These are phyloP conservation scores for Formicarius rufipectus DNA, from an alignment of 2,113 vertebrate genomes.

Conservation along the genomic window DNA sequence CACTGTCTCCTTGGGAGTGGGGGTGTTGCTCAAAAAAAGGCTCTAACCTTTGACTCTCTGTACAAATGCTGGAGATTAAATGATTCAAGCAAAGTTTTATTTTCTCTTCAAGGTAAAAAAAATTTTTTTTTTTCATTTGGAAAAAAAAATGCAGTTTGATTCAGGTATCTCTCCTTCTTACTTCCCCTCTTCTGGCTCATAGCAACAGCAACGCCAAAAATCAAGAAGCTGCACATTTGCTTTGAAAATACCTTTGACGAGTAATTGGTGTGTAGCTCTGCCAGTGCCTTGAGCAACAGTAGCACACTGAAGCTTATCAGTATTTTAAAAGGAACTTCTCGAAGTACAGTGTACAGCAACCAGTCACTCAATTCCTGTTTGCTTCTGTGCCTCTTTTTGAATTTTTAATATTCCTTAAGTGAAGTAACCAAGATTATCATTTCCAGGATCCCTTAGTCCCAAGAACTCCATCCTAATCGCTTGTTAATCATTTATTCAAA, in stretches of 20 bases:
- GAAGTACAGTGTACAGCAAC: background rate
- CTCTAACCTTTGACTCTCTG: background rate
- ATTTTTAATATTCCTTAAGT: background rate
- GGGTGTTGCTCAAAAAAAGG: background rate
- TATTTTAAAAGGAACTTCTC: background rate
- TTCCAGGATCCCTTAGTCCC: background rate
- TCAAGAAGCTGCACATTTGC: background rate
- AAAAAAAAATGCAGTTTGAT: background rate
- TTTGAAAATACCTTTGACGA: conserved; percentile 7
- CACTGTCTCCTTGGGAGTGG: background rate
- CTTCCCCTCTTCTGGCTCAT: background rate
- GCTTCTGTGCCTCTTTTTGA: background rate
- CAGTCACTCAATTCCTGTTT: background rate
- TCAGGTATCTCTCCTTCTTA: background rate
- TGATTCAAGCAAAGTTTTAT: background rate
- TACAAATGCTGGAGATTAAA: background rate
- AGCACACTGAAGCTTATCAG: background rate
- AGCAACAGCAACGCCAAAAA: background rate
- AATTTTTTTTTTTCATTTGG: background rate
- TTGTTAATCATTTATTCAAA: background rate
- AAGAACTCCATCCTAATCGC: background rate
- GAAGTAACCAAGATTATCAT: background rate
- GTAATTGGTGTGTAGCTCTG: background rate
- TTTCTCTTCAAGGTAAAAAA: background rate
- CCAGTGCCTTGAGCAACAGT: background rate